Base-by-base conservation (phyloP, 2,113 vertebrate species). In the Okapia johnstoni region DNA sequence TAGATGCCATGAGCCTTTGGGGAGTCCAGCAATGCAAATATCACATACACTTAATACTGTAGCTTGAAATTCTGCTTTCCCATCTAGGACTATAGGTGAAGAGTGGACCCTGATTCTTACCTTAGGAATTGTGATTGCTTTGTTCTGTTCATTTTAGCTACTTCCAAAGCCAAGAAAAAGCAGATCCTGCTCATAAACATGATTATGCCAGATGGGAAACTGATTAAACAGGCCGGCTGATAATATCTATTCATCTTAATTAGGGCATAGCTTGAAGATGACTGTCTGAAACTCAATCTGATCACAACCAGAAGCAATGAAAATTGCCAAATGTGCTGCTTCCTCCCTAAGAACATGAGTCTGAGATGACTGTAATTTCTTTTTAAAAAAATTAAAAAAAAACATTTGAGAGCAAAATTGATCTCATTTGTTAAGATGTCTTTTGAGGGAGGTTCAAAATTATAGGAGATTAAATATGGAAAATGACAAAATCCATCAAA, bases 231-330 rank as follows among this genome's bases (percentile, higher is more conserved):
- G 98, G 90, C 88, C 98, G 88, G 85, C 91, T 98, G 96, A 98
- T 98, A 98, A 36, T 98, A 98, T 98, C 96, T 97, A 97, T 94
- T 98, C 90, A 98, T 98, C 98, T 98, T 98, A 98, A 98, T 98
- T 98, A 98, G 95, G 97, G 94, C 81, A 96, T 93, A 89, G 93
- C 92, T 97, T 73, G 83, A 94, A 95, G 93, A 94, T 95, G 84
- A 89, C 97, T 95, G 90, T 90, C 92, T 98, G 88, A 98, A 98
- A 98, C 96, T 94, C 84, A 98, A 97, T 43, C 89, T 87, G 85
- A 98, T 98, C 93, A 92, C 90, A 97, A 98, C 60, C 97, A 97
- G 96, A 98, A 95, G 95, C 97, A 97, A 95, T 80, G 66, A 90
- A 96, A 98, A 96, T 87, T 97, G 89, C 88, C 90, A 98, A 96